These are phyloP conservation scores for Cephus sareptanus DNA, from an alignment of 2,888 invertebrate species.

Conservation along the genomic window DNA sequence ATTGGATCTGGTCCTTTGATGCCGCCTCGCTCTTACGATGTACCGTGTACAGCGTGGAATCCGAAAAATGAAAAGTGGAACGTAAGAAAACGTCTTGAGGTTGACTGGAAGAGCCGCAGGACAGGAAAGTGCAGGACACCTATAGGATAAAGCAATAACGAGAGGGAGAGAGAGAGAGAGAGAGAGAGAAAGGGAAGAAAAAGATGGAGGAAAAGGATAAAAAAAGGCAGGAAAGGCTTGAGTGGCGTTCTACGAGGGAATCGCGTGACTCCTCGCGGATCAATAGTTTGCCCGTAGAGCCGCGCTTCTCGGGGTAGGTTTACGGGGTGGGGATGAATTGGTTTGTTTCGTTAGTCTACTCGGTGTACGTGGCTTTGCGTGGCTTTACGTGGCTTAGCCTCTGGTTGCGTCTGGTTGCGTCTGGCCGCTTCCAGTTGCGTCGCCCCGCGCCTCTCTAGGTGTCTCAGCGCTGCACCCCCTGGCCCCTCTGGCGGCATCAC, in stretches of 20 bases:
- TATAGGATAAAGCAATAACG: conserved; percentile 20
- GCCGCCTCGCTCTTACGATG: background rate
- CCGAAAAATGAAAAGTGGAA: too few relatives aligned
- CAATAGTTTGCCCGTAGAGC: conserved; percentile 56
- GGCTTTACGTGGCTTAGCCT: too few relatives aligned
- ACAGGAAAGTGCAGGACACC: background rate
- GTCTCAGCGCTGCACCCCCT: background rate
- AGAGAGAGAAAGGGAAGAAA: conserved; percentile 28
- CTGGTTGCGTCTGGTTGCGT: too few relatives aligned
- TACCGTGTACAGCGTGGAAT: too few relatives aligned
- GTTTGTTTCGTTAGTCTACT: conserved; percentile 3
- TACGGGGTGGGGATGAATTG: conserved; percentile 2
- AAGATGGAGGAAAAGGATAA: conserved; percentile 30
- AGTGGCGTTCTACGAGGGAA: conserved; percentile 64
- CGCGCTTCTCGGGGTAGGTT: background rate
- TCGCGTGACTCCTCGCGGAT: conserved; percentile 65
- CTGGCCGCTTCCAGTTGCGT: too few relatives aligned
- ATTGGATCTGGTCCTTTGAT: background rate
- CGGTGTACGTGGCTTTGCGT: too few relatives aligned
- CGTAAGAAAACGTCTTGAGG: too few relatives aligned
- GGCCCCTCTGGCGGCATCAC: background rate
- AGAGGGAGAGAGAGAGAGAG: background rate
- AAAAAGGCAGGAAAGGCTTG: conserved; percentile 53
- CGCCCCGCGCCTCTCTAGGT: background rate
- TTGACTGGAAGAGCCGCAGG: background rate